phyloP scores from a whole-genome alignment of 2,797 vertebrate genomes.

The Serranus cabrilla region DNA sequence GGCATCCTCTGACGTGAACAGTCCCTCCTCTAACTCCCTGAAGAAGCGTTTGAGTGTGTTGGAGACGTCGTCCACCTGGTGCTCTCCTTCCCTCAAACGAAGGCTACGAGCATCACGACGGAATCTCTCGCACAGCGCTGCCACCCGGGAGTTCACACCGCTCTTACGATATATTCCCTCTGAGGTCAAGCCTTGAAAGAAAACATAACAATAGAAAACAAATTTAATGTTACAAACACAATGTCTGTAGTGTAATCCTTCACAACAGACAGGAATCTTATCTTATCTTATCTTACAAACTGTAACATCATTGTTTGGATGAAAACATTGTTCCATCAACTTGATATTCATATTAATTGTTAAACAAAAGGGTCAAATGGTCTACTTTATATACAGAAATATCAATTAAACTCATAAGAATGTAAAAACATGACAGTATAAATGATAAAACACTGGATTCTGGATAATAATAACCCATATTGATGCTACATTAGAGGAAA shows the following conservation, averaged over 20 bases:
- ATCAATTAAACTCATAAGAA: neutral
- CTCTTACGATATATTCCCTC: slow-evolving; percentile 98
- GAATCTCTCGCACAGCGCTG: slow-evolving; percentile 88
- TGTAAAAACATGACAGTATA: neutral
- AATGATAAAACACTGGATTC: neutral
- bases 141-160: slow-evolving; percentile 93
- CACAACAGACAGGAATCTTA: neutral
- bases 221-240: neutral
- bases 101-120: slow-evolving; percentile 90
- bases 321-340: neutral
- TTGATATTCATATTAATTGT: neutral
- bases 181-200: slow-evolving; percentile 88
- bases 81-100: slow-evolving; percentile 90
- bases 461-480: neutral
- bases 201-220: neutral
- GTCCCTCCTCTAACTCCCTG: slow-evolving; percentile 90
- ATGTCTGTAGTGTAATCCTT: neutral
- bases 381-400: no score
- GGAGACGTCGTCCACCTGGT: slow-evolving; percentile 95
- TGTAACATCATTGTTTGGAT: neutral
- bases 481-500: neutral
- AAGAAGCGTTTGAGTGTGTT: slow-evolving; percentile 96
- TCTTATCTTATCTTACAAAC: no score
- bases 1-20: slow-evolving; percentile 86
- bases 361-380: neutral